Conservation (phyloP, 2,888 invertebrate species). For the Pediacus dermestoides region DNA sequence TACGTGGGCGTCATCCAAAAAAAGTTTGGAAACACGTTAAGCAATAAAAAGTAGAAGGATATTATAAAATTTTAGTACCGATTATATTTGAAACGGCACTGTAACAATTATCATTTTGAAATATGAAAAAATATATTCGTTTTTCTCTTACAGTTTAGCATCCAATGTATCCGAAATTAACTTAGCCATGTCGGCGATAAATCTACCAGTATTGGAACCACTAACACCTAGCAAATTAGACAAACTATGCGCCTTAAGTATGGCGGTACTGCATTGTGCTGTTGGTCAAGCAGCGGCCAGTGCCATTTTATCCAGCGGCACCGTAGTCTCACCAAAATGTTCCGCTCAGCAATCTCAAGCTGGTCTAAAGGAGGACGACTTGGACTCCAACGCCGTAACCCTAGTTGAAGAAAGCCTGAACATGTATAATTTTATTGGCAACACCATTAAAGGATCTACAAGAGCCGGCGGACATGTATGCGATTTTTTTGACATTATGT, state of each 20-base stretch:
- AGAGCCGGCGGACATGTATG: constrained; percentile 83
- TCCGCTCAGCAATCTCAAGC: constrained; percentile 44
- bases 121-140: neutral
- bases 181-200: constrained; percentile 77
- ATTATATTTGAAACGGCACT: neutral
- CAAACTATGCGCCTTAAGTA: constrained; percentile 76
- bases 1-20: too few species aligned
- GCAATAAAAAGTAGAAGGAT: too few species aligned
- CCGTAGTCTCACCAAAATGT: constrained; percentile 59
- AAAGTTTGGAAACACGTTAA: too few species aligned
- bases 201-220: constrained; percentile 84
- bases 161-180: constrained; percentile 80
- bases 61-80: neutral
- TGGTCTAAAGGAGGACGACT: constrained; percentile 63
- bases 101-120: neutral
- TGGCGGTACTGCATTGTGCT: constrained; percentile 79
- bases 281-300: constrained; percentile 66
- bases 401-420: constrained; percentile 87
- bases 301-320: constrained; percentile 57
- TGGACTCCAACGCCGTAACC: constrained; percentile 74
- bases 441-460: constrained; percentile 78
- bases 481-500: constrained; percentile 4
- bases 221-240: constrained; percentile 78
- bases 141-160: constrained; percentile 59
- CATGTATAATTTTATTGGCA: constrained; percentile 77